phyloP scores from a whole-genome alignment of 2,113 vertebrate species.

The Smithornis capensis region DNA sequence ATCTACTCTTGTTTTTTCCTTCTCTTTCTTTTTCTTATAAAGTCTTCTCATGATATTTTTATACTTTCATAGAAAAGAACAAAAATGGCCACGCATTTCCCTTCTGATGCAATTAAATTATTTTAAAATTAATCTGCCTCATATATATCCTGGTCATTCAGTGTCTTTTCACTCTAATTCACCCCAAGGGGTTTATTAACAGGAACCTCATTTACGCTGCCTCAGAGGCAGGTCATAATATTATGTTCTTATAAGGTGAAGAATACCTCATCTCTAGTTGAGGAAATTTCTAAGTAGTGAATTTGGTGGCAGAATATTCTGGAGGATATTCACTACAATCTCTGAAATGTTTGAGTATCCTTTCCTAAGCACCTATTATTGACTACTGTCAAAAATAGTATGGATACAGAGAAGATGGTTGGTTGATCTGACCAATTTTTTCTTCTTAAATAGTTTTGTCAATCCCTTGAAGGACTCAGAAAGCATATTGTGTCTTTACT shows the following conservation, averaged over 20 bases:
- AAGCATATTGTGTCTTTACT: neutral
- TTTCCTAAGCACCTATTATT: neutral
- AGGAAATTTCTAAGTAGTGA: neutral
- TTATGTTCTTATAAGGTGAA: neutral
- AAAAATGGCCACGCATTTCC: neutral
- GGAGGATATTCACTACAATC: neutral
- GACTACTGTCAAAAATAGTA: neutral
- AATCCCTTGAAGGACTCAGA: neutral
- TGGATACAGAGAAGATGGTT: neutral
- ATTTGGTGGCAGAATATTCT: neutral
- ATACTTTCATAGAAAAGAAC: neutral
- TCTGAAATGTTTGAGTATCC: neutral
- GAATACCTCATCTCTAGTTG: neutral
- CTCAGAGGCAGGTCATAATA: neutral
- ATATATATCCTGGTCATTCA: neutral
- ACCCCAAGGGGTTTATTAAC: neutral
- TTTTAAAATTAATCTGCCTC: neutral
- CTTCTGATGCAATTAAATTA: neutral
- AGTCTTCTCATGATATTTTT: neutral
- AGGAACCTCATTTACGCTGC: neutral
- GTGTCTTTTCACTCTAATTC: neutral
- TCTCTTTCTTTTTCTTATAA: neutral
- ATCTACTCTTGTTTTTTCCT: neutral
- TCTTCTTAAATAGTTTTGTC: neutral
- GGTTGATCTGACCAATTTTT: neutral